These are phyloP conservation scores for Pollenia angustigena DNA, from an alignment of 2,888 invertebrate species.

Conservation along the genomic window DNA sequence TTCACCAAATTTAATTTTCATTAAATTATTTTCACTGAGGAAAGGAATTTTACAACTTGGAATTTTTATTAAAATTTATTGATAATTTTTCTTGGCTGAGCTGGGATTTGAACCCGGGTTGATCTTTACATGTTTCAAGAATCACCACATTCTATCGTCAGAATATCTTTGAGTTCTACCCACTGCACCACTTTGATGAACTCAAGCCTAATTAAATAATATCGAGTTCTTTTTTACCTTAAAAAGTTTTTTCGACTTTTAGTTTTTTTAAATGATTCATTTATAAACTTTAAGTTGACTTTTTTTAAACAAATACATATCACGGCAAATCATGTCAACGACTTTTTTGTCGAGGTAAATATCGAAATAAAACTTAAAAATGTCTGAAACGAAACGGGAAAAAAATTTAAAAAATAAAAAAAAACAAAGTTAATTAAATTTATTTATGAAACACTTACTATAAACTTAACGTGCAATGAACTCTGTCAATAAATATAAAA, in stretches of 20 bases:
- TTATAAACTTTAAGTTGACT: background rate
- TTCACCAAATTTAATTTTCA: too few relatives aligned
- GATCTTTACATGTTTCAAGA: too few relatives aligned
- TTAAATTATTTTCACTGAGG: too few relatives aligned
- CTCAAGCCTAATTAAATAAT: too few relatives aligned
- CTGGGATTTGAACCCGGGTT: too few relatives aligned
- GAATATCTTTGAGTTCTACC: too few relatives aligned
- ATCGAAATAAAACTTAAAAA: slow-evolving; percentile 71
- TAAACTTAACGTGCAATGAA: slow-evolving; percentile 65
- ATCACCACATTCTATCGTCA: too few relatives aligned
- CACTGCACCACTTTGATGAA: too few relatives aligned
- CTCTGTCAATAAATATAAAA: slow-evolving; percentile 27
- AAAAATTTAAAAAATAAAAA: slow-evolving; percentile 11
- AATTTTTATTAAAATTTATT: too few relatives aligned
- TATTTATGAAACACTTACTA: slow-evolving; percentile 65
- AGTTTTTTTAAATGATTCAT: slow-evolving; percentile 1
- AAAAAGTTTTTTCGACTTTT: background rate
- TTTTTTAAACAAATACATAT: background rate
- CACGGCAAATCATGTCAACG: slow-evolving; percentile 52
- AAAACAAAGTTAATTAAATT: slow-evolving; percentile 54
- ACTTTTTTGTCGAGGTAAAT: slow-evolving; percentile 69
- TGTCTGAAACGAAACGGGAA: slow-evolving; percentile 23
- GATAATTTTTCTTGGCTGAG: too few relatives aligned
- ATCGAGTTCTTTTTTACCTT: too few relatives aligned
- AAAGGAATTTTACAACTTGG: too few relatives aligned